Evolutionary conservation across 2,888 invertebrate species (phyloP).

Genomic region (Ashinkailepas kermadecensis): DNA sequence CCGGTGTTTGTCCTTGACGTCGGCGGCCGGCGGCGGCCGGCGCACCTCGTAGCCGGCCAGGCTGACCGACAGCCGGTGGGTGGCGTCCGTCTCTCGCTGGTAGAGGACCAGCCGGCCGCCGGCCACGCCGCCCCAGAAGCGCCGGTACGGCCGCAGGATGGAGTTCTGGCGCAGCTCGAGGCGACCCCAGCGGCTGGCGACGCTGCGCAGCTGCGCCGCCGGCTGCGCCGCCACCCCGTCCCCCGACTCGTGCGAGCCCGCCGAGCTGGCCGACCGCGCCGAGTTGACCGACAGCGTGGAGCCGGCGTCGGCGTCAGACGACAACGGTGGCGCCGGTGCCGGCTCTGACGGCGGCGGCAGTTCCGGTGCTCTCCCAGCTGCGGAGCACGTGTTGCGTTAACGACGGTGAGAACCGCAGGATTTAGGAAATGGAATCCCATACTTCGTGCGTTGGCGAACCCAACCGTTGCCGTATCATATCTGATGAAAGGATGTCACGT

Average conservation of each 20-base stretch:
- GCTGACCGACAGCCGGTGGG: not conserved
- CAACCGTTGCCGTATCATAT: no score
- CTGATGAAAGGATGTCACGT: no score
- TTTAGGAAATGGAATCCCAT: no score
- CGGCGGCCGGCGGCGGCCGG: not conserved
- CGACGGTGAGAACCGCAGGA: no score
- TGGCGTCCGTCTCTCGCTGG: not conserved
- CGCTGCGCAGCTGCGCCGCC: not conserved
- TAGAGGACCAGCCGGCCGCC: not conserved
- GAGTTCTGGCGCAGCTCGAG: not conserved
- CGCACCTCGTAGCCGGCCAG: not conserved
- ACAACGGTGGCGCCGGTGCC: no score
- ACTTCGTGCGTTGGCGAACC: no score
- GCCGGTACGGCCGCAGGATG: not conserved
- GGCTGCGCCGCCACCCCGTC: not conserved
- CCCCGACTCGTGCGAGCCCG: not conserved
- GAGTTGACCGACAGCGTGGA: no score
- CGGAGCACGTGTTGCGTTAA: no score
- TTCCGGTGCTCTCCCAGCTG: no score
- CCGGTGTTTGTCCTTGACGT: not conserved
- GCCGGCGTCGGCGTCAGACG: no score
- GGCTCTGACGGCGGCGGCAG: no score
- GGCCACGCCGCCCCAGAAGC: not conserved
- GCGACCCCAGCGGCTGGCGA: not conserved
- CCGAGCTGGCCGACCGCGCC: not conserved